Conservation (phyloP, 2,888 invertebrate species). For the Platycheirus albimanus region DNA sequence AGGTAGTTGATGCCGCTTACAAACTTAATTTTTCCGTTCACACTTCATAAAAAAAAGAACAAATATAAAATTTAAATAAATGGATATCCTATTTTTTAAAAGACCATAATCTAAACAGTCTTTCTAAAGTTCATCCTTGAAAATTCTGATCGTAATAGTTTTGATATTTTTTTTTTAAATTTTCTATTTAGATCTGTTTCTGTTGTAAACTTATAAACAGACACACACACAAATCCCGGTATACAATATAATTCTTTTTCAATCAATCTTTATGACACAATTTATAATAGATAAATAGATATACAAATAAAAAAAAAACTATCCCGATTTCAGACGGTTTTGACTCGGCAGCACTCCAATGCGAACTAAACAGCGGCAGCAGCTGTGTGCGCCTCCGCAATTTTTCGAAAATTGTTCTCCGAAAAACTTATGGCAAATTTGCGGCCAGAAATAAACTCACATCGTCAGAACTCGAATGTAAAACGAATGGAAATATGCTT, state of each 20-base stretch:
- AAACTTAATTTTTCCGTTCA: too few relatives aligned
- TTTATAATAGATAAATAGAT: constrained; percentile 1
- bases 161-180: neutral
- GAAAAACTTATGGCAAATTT: constrained; percentile 65
- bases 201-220: neutral
- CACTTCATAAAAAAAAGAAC: too few relatives aligned
- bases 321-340: constrained; percentile 47
- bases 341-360: constrained; percentile 69
- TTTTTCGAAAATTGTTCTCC: constrained; percentile 61
- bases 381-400: constrained; percentile 73
- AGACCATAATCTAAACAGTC: neutral
- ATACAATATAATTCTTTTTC: constrained; percentile 16
- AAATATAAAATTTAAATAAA: too few relatives aligned
- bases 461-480: constrained; percentile 62
- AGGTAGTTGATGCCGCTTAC: too few relatives aligned
- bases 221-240: constrained; percentile 1
- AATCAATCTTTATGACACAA: constrained; percentile 31
- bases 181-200: neutral
- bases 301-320: constrained; percentile 24
- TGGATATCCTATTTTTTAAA: too few relatives aligned
- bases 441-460: constrained; percentile 69
- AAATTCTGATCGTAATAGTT: neutral
- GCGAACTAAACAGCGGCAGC: constrained; percentile 67
- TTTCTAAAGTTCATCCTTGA: too few relatives aligned
- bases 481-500: constrained; percentile 72